phyloP scores from a whole-genome alignment of 2,113 vertebrate genomes.

The Chloebia gouldiae region DNA sequence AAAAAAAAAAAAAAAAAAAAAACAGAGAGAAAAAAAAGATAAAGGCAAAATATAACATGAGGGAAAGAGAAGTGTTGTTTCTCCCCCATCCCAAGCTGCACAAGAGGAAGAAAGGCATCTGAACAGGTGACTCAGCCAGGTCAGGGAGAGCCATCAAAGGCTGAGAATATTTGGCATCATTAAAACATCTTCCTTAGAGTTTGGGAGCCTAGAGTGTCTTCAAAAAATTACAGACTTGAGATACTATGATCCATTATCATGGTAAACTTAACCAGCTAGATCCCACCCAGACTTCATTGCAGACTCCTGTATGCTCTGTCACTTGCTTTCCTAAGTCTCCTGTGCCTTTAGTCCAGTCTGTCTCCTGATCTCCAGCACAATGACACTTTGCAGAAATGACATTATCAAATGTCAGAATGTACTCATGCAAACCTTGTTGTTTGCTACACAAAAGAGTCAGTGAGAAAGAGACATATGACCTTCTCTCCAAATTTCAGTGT shows the following conservation, averaged over 20 bases:
- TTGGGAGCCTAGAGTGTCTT: neutral
- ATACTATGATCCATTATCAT: neutral
- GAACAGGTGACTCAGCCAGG: neutral
- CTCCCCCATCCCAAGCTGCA: neutral
- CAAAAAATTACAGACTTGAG: neutral
- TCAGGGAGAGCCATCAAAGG: neutral
- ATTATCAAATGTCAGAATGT: neutral
- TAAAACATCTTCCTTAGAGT: neutral
- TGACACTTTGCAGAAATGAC: neutral
- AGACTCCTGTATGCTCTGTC: neutral
- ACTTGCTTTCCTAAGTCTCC: neutral
- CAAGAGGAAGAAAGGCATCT: neutral
- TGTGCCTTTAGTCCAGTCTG: neutral
- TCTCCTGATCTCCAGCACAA: neutral
- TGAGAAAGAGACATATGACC: neutral
- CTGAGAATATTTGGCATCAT: neutral
- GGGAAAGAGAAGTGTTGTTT: neutral
- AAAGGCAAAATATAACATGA: neutral
- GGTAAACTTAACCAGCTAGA: neutral
- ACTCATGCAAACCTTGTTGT: neutral
- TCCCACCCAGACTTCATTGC: neutral
- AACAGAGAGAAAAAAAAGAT: neutral
- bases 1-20: neutral
- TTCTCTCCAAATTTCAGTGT: neutral
- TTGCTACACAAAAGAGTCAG: neutral